These are phyloP conservation scores for Ypsolopha scabrella DNA, from an alignment of 2,888 invertebrate genomes.

Conservation along the genomic window DNA sequence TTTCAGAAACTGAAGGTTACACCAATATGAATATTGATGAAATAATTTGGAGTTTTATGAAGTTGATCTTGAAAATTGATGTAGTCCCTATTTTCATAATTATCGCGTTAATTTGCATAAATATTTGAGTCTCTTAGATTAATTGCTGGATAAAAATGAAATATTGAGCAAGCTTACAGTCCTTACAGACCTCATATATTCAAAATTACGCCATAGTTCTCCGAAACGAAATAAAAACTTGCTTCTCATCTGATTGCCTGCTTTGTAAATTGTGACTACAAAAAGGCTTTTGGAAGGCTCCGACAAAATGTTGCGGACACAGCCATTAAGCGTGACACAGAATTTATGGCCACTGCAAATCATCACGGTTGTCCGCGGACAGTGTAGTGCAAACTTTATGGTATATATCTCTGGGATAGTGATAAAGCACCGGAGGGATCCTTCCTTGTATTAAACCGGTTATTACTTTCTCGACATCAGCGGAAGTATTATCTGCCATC, in stretches of 20 bases:
- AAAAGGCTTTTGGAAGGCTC: background rate
- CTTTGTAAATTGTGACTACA: background rate
- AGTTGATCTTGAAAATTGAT: background rate
- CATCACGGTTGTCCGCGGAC: conserved; percentile 3
- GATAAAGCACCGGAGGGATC: conserved; percentile 1
- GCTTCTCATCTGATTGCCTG: no score
- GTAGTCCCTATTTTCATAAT: background rate
- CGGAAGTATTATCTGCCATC: background rate
- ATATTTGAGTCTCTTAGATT: background rate
- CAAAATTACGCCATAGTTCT: no score
- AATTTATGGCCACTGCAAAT: conserved; percentile 4
- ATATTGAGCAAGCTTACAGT: no score
- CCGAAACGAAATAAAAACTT: no score
- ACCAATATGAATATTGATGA: background rate
- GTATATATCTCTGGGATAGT: background rate
- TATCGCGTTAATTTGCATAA: background rate
- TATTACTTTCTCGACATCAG: background rate
- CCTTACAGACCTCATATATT: no score
- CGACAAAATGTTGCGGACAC: conserved; percentile 1
- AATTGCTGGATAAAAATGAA: no score
- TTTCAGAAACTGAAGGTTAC: no score
- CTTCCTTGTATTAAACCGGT: background rate
- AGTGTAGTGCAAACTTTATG: background rate
- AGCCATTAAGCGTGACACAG: conserved; percentile 1
- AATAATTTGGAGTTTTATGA: background rate